phyloP scores from a whole-genome alignment of 2,797 vertebrate species.

The Selene dorsalis region DNA sequence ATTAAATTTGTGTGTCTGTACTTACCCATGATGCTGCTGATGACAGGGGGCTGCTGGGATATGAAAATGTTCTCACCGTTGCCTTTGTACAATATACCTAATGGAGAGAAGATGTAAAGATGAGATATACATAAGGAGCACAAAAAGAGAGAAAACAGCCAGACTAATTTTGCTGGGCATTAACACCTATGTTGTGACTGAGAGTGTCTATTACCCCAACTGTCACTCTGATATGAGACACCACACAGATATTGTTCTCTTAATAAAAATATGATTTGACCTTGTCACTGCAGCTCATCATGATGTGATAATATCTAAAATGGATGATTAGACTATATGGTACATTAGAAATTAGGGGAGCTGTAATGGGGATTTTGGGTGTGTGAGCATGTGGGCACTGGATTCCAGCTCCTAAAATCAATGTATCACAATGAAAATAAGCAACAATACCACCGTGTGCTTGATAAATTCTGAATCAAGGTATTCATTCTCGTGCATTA shows the following conservation, averaged over 20 bases:
- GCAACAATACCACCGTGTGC: no score
- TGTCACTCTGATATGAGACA: neutral
- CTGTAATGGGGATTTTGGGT: neutral
- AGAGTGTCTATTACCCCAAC: neutral
- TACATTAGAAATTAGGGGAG: neutral
- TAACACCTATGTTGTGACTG: neutral
- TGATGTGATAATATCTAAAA: neutral
- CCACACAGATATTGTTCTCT: neutral
- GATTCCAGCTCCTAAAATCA: no score
- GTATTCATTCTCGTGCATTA: no score
- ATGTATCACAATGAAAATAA: no score
- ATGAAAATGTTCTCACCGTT: conserved; percentile 97
- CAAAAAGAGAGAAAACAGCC: neutral
- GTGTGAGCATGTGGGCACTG: no score
- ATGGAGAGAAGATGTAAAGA: conserved; percentile 13
- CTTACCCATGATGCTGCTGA: conserved; percentile 95
- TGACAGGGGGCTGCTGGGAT: conserved; percentile 95
- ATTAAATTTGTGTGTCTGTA: neutral
- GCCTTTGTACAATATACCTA: conserved; percentile 97
- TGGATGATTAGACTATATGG: neutral
- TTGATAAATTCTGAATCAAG: no score
- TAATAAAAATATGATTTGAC: neutral
- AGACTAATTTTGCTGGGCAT: neutral
- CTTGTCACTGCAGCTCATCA: neutral
- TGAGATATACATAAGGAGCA: conserved; percentile 11